Conservation (phyloP, 2,888 invertebrate species). For the Blera fallax region DNA sequence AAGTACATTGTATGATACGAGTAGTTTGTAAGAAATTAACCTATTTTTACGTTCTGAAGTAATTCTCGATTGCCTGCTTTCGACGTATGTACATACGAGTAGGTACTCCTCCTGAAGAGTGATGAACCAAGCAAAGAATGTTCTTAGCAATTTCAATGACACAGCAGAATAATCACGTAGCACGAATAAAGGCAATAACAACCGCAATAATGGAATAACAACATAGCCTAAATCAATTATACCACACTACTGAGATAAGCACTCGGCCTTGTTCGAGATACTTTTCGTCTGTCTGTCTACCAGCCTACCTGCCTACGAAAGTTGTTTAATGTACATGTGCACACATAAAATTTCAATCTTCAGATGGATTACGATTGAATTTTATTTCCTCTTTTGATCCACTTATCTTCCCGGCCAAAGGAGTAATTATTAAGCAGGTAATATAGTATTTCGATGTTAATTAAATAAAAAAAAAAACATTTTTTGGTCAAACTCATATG, state of each 20-base stretch:
- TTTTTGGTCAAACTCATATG: neutral
- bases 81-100: neutral
- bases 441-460: neutral
- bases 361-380: neutral
- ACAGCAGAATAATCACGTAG: conserved; percentile 30
- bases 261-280: conserved; percentile 64
- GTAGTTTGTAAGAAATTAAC: conserved; percentile 39
- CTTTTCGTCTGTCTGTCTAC: conserved; percentile 3
- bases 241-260: conserved; percentile 22
- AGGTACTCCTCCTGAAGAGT: neutral
- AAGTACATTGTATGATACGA: neutral
- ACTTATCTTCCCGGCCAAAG: neutral
- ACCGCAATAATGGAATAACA: conserved; percentile 33
- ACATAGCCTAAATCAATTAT: conserved; percentile 40
- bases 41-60: conserved; percentile 27
- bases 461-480: neutral
- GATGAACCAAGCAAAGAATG: neutral
- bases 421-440: conserved; percentile 14
- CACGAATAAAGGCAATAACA: conserved; percentile 37
- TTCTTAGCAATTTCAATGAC: conserved; percentile 27
- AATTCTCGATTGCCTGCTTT: conserved; percentile 18
- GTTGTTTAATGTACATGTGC: conserved; percentile 16
- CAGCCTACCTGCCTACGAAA: conserved; percentile 12
- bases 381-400: neutral
- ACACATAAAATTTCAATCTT: conserved; percentile 34